Conservation (phyloP, 2,888 invertebrate genomes). For the Drosophila bunnanda region DNA sequence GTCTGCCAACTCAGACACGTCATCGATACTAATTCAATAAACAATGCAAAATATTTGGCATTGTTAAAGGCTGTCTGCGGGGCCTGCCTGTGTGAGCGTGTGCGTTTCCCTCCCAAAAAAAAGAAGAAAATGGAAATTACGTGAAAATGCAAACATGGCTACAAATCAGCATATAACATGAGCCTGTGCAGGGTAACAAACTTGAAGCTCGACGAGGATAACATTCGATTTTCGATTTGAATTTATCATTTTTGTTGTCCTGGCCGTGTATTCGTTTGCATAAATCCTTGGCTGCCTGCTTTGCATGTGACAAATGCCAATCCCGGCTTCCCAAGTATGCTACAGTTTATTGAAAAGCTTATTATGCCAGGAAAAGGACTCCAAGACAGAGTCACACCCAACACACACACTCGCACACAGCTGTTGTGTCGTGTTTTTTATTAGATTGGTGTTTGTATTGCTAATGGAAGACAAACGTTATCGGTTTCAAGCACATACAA, state of each 20-base stretch:
- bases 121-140: slow-evolving; percentile 49
- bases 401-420: neutral
- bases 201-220: slow-evolving; percentile 42
- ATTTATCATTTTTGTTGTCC: slow-evolving; percentile 38
- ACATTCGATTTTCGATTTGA: slow-evolving; percentile 51
- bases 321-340: slow-evolving; percentile 35
- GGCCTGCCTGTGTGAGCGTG: slow-evolving; percentile 12
- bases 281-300: slow-evolving; percentile 46
- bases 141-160: slow-evolving; percentile 42
- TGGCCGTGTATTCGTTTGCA: slow-evolving; percentile 36
- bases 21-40: slow-evolving; percentile 68
- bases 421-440: slow-evolving; percentile 20
- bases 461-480: slow-evolving; percentile 66
- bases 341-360: slow-evolving; percentile 58
- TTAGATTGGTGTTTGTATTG: slow-evolving; percentile 52
- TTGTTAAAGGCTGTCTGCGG: slow-evolving; percentile 20
- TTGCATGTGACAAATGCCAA: slow-evolving; percentile 47
- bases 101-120: slow-evolving; percentile 19
- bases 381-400: neutral
- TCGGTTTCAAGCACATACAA: slow-evolving; percentile 45
- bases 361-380: slow-evolving; percentile 31
- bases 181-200: slow-evolving; percentile 37
- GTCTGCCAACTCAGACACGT: slow-evolving; percentile 31
- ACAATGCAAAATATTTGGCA: slow-evolving; percentile 54
- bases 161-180: slow-evolving; percentile 54